Conservation (phyloP, 2,113 vertebrate species). For the Tetraodon nigroviridis region DNA sequence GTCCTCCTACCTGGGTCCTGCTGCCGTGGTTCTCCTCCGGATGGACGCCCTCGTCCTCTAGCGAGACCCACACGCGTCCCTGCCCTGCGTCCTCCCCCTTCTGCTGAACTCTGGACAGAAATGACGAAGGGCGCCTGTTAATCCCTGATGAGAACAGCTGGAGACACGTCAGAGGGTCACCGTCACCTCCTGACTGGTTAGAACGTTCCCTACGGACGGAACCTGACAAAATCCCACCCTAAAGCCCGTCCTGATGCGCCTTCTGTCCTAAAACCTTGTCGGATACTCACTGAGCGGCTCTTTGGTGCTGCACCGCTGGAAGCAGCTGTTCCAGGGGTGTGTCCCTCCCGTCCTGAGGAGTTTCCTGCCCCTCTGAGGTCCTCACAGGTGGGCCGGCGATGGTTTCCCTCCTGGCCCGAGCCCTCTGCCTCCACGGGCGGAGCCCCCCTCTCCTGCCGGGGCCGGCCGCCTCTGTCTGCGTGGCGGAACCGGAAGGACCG, state of each 20-base stretch:
- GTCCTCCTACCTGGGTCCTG: constrained; percentile 49
- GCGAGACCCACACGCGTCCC: constrained; percentile 15
- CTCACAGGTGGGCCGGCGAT: constrained; percentile 34
- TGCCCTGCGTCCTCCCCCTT: constrained; percentile 21
- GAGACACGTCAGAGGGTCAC: too few relatives aligned
- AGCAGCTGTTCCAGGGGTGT: constrained; percentile 15
- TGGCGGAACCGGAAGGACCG: not conserved
- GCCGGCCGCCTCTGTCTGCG: constrained; percentile 16
- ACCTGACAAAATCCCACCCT: too few relatives aligned
- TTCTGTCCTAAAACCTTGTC: not conserved
- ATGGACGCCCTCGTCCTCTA: constrained; percentile 6
- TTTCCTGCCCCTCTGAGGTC: constrained; percentile 17
- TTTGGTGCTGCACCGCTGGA: constrained; percentile 6
- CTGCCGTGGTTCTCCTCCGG: constrained; percentile 11
- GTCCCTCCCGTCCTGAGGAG: constrained; percentile 20
- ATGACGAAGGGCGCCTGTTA: not conserved
- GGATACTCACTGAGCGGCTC: constrained; percentile 24
- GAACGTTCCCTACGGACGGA: too few relatives aligned
- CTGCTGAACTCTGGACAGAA: constrained; percentile 19
- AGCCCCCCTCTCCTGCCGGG: constrained; percentile 17
- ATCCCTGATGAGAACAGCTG: not conserved
- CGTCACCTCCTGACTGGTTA: too few relatives aligned
- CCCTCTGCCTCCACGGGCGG: constrained; percentile 74
- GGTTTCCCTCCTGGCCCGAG: constrained; percentile 56
- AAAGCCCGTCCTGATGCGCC: too few relatives aligned